Conservation (phyloP, 1,140 invertebrate species). For the Pygmarrhopalites habei region DNA sequence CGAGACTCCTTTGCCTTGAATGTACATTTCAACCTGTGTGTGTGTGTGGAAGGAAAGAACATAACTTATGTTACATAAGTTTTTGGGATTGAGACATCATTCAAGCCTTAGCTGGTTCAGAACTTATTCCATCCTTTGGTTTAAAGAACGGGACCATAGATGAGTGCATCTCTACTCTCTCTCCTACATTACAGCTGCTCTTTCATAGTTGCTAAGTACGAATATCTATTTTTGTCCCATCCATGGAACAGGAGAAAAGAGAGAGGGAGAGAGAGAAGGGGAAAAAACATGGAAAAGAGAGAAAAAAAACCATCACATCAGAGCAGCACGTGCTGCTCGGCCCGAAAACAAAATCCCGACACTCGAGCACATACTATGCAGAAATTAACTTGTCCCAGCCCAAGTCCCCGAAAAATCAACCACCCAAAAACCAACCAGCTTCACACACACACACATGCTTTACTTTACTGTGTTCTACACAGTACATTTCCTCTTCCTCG, state of each 20-base stretch:
- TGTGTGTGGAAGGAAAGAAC: neutral
- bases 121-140: too few relatives aligned
- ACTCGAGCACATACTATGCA: slow-evolving; percentile 9
- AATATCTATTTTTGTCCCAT: slow-evolving; percentile 29
- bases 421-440: too few relatives aligned
- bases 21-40: neutral
- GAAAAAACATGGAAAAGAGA: slow-evolving; percentile 4
- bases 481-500: neutral
- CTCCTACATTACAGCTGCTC: neutral
- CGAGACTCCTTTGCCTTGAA: too few relatives aligned
- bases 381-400: slow-evolving; percentile 15
- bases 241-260: too few relatives aligned
- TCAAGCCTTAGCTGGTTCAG: neutral
- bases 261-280: too few relatives aligned
- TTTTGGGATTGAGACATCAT: neutral
- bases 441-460: too few relatives aligned
- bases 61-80: neutral
- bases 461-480: too few relatives aligned
- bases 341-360: slow-evolving; percentile 10
- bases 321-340: slow-evolving; percentile 26
- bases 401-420: neutral
- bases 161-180: neutral
- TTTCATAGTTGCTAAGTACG: neutral
- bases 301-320: slow-evolving; percentile 12
- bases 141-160: neutral